Evolutionary conservation across 2,113 vertebrate genomes (phyloP).

Genomic region (Platichthys flesus): DNA sequence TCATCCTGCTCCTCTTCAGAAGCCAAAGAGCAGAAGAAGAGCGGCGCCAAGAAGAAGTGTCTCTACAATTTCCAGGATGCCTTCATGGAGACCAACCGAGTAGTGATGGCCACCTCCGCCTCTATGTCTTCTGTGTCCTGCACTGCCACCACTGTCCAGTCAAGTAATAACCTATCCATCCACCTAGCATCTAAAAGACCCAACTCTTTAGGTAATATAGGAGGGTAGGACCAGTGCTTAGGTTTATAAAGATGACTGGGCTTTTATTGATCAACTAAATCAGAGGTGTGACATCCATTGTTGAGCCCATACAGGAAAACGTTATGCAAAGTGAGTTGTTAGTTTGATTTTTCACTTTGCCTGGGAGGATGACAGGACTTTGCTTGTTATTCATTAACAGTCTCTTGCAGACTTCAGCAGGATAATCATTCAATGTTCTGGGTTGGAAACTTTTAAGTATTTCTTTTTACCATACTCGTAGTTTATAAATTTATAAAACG

Average conservation of each 20-base stretch:
- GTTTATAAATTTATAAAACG: too few species aligned
- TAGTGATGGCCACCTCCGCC: conserved; percentile 95
- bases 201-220: conserved; percentile 88
- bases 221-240: conserved; percentile 44
- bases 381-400: too few species aligned
- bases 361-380: too few species aligned
- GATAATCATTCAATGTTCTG: too few species aligned
- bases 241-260: conserved; percentile 30
- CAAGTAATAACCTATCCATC: conserved; percentile 92
- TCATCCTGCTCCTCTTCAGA: conserved; percentile 81
- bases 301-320: too few species aligned
- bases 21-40: conserved; percentile 91
- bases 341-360: too few species aligned
- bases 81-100: conserved; percentile 95
- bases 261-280: too few species aligned
- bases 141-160: conserved; percentile 97
- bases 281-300: not conserved
- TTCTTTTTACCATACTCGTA: too few species aligned
- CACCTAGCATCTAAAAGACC: conserved; percentile 92
- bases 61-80: conserved; percentile 98
- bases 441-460: too few species aligned
- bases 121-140: conserved; percentile 95
- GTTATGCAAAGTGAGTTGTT: not conserved
- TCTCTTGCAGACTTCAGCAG: too few species aligned
- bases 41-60: conserved; percentile 94